phyloP scores from a whole-genome alignment of 1,140 invertebrate genomes.

The Caenorhabditis remanei region DNA sequence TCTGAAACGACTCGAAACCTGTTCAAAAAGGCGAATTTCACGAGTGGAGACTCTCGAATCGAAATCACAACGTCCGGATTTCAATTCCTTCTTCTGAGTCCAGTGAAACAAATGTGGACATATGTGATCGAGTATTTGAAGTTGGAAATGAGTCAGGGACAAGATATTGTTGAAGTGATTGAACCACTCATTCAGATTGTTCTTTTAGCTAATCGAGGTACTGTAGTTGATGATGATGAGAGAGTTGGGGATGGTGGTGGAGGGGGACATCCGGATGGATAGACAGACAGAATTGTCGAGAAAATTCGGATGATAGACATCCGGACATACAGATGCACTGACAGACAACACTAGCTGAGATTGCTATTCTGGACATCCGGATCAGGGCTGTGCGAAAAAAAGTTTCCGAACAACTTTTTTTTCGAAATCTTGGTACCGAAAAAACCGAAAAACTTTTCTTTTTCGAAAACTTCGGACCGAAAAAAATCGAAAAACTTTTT shows the following conservation, averaged over 20 bases:
- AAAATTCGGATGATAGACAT: background rate
- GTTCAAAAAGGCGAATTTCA: conserved; percentile 59
- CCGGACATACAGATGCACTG: no score
- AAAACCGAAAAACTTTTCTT: no score
- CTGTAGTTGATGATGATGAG: conserved; percentile 79
- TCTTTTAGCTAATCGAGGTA: conserved; percentile 95
- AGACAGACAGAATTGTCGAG: no score
- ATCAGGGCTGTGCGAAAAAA: no score
- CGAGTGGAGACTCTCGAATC: conserved; percentile 41
- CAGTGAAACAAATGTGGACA: conserved; percentile 91
- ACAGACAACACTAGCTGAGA: no score
- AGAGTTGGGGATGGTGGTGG: background rate
- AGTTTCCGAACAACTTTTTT: no score
- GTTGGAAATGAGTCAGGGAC: conserved; percentile 48
- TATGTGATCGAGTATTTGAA: conserved; percentile 64
- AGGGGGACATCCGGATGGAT: background rate
- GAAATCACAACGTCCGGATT: conserved; percentile 92
- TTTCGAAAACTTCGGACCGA: no score
- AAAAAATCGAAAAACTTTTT: no score
- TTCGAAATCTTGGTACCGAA: no score
- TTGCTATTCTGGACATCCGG: no score
- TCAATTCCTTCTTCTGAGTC: conserved; percentile 94
- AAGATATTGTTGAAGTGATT: conserved; percentile 81
- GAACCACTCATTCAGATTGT: conserved; percentile 89
- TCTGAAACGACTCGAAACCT: conserved; percentile 43